Evolutionary conservation across 1,140 invertebrate species (phyloP).

Genomic region (Aphaenogaster ashmeadi): DNA sequence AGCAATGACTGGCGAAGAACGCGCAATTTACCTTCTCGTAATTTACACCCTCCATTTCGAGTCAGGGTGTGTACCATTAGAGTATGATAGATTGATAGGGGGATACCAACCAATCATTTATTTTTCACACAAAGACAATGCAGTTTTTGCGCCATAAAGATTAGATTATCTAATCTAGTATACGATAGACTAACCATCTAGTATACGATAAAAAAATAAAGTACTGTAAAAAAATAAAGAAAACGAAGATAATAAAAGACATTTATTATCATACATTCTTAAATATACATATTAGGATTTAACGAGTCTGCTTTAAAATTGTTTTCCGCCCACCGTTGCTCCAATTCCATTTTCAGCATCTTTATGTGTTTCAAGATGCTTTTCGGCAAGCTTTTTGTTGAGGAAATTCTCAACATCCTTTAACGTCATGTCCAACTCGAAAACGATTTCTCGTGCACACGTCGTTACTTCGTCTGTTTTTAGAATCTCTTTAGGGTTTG

Average conservation of each 20-base stretch:
- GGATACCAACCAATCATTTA: background rate
- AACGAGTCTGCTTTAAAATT: background rate
- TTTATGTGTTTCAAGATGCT: conserved; percentile 58
- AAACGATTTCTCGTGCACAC: conserved; percentile 69
- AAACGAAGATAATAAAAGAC: background rate
- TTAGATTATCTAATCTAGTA: background rate
- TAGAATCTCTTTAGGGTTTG: background rate
- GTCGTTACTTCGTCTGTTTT: background rate
- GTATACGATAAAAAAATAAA: background rate
- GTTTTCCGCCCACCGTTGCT: background rate
- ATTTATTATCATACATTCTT: background rate
- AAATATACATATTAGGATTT: background rate
- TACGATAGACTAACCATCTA: background rate
- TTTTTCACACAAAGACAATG: background rate
- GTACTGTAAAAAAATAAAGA: background rate
- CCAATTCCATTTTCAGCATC: conserved; percentile 13
- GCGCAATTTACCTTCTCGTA: conserved; percentile 22
- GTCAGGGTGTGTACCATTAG: conserved; percentile 9
- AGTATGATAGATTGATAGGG: conserved; percentile 8
- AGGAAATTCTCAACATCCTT: conserved; percentile 66
- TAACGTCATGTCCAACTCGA: conserved; percentile 78
- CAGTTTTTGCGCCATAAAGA: background rate
- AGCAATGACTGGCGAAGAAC: conserved; percentile 49
- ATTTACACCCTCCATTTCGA: background rate
- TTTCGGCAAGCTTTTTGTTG: conserved; percentile 36